phyloP scores from a whole-genome alignment of 1,140 invertebrate species.

The Hylyphantes graminicola region DNA sequence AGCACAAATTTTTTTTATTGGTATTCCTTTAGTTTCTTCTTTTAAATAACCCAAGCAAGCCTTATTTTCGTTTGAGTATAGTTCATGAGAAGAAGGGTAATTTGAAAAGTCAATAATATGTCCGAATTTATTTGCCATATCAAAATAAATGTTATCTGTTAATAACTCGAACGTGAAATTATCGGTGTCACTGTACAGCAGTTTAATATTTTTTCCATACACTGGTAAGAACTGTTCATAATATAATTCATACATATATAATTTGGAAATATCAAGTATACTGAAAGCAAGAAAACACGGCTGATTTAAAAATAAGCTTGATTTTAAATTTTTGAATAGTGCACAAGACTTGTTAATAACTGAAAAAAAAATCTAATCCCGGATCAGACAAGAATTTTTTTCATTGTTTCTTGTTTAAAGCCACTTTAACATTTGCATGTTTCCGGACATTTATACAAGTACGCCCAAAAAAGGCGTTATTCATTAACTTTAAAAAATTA shows the following conservation, averaged over 20 bases:
- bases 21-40: constrained; percentile 68
- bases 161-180: constrained; percentile 48
- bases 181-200: constrained; percentile 62
- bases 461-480: constrained; percentile 70
- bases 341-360: constrained; percentile 1
- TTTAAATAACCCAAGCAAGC: constrained; percentile 71
- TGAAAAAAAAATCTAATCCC: constrained; percentile 53
- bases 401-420: background rate
- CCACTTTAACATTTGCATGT: constrained; percentile 2
- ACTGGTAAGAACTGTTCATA: constrained; percentile 63
- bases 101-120: constrained; percentile 57
- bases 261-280: constrained; percentile 64
- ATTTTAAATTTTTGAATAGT: constrained; percentile 25
- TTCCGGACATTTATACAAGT: constrained; percentile 67
- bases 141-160: constrained; percentile 60
- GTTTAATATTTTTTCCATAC: constrained; percentile 59
- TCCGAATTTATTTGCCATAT: constrained; percentile 46
- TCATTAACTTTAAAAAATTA: constrained; percentile 70
- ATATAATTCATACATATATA: constrained; percentile 64
- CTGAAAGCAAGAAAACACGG: constrained; percentile 59
- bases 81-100: constrained; percentile 57
- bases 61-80: constrained; percentile 66
- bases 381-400: constrained; percentile 59
- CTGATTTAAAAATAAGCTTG: constrained; percentile 12
- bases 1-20: constrained; percentile 67